A percentile compares a stretch with the other conserved stretches of the same genome.
Conservation (phyloP, 1,140 invertebrate genomes). For the Philotrypesis tridentata region DNA sequence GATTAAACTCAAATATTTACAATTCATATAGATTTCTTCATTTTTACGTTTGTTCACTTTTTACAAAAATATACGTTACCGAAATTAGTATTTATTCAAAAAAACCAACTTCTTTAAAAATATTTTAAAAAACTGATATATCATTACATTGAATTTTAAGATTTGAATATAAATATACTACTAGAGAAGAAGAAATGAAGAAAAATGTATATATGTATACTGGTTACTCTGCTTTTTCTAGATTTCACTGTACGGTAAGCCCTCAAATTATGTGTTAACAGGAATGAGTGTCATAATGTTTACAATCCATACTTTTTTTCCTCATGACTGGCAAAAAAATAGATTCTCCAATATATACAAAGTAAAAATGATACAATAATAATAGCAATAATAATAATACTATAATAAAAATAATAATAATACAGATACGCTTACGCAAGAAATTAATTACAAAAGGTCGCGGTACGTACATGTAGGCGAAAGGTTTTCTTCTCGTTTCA, state of each 20-base stretch:
- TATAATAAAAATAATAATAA: neutral
- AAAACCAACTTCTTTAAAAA: neutral
- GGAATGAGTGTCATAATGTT: conserved; percentile 36
- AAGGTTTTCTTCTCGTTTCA: conserved; percentile 47
- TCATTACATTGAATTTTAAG: neutral
- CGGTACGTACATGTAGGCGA: conserved; percentile 51
- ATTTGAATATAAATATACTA: neutral
- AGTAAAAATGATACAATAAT: neutral
- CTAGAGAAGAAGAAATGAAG: neutral
- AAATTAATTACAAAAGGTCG: conserved; percentile 46
- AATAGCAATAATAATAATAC: neutral
- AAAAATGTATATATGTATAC: conserved; percentile 3
- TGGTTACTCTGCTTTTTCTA: neutral
- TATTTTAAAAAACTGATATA: neutral
- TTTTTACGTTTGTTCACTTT: conserved; percentile 7
- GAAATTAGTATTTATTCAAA: conserved; percentile 36
- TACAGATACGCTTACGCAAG: neutral
- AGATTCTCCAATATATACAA: conserved; percentile 1
- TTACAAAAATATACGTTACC: conserved; percentile 48
- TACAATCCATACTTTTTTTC: neutral
- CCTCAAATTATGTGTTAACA: conserved; percentile 22
- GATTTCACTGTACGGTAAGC: conserved; percentile 49
- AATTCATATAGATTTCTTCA: conserved; percentile 33
- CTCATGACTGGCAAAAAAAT: conserved; percentile 6
- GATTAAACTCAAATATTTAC: conserved; percentile 48